A percentile compares a stretch with the other conserved stretches of the same genome.
These are phyloP conservation scores for Leucozona laternaria DNA, from an alignment of 2,888 invertebrate genomes.

Conservation along the genomic window DNA sequence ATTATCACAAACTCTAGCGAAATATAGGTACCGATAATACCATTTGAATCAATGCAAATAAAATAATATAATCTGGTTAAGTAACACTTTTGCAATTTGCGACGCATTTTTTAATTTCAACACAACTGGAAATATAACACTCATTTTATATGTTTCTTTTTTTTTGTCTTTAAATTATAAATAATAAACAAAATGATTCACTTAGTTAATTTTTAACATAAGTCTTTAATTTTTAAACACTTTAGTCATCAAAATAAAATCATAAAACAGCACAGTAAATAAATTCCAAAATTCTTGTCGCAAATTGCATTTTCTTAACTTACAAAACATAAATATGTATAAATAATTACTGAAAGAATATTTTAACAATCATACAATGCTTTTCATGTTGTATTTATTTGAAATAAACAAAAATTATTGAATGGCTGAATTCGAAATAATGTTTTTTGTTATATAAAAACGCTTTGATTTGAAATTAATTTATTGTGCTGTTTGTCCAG, in stretches of 20 bases:
- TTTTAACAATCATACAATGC: slow-evolving; percentile 41
- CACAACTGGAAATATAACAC: slow-evolving; percentile 69
- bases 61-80: background rate
- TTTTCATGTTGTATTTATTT: slow-evolving; percentile 44
- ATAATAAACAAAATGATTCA: background rate
- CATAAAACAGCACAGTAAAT: slow-evolving; percentile 80
- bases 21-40: slow-evolving; percentile 13
- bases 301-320: slow-evolving; percentile 77
- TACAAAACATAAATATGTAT: background rate
- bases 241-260: background rate
- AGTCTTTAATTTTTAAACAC: background rate
- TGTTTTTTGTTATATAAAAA: slow-evolving; percentile 31
- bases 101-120: slow-evolving; percentile 77
- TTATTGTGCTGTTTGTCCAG: slow-evolving; percentile 77
- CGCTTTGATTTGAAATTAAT: slow-evolving; percentile 76
- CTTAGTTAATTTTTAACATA: background rate
- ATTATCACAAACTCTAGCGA: background rate
- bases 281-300: slow-evolving; percentile 58
- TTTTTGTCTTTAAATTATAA: slow-evolving; percentile 14
- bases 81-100: slow-evolving; percentile 77
- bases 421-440: slow-evolving; percentile 73
- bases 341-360: slow-evolving; percentile 52
- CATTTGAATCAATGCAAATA: slow-evolving; percentile 40
- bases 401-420: slow-evolving; percentile 1
- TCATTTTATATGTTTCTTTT: slow-evolving; percentile 66